Evolutionary conservation across 2,113 vertebrate species (phyloP), one percentile per base, ranked within the genome.

Genomic region (Orthonyx spaldingii): DNA sequence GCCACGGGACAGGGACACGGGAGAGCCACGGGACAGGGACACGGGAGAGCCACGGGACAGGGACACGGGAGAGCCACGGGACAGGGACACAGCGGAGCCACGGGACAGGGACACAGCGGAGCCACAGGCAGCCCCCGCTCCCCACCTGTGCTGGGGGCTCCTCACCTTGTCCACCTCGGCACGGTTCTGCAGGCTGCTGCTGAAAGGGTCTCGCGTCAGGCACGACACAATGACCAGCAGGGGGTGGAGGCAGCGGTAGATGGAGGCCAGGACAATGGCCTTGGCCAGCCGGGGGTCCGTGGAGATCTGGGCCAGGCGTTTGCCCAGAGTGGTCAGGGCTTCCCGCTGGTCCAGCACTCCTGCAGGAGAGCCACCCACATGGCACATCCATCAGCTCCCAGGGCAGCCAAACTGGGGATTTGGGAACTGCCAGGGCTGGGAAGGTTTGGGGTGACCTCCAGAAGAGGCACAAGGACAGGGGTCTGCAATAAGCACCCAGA

Each of bases 271-370:
- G 42, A 99, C 99, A 1, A 99, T 98, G 77, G 98, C 98, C 96
- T 99, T 99, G 14, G 98, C 99, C 92, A 99, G 97, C 46, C 98
- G 98, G 3, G 99, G 99, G 72, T 99, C 99, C 3, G 99, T 99
- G 61, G 99, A 98, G 97, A 99, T 98, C 68, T 98, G 98, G 10
- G 99, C 97, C 6, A 99, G 98, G 30, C 98, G 98, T 80, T 99
- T 98, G 47, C 99, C 99, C 88, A 99, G 88, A 0, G 98, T 98
- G 22, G 99, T 99, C 97, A 99, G 98, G 63, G 97, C 96, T 95
- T 99, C 99, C 0, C 97, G 94, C 74, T 97, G 96, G 96, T 99
- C 99, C 97, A 99, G 98, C 86, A 99, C 99, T 2, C 98, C 99
- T 99, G 96, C 60, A 90, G 91, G 20, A 81, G 19, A 74, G 35